These are phyloP conservation scores for Oncorhynchus kisutch DNA, from an alignment of 2,113 vertebrate species.

Conservation along the genomic window DNA sequence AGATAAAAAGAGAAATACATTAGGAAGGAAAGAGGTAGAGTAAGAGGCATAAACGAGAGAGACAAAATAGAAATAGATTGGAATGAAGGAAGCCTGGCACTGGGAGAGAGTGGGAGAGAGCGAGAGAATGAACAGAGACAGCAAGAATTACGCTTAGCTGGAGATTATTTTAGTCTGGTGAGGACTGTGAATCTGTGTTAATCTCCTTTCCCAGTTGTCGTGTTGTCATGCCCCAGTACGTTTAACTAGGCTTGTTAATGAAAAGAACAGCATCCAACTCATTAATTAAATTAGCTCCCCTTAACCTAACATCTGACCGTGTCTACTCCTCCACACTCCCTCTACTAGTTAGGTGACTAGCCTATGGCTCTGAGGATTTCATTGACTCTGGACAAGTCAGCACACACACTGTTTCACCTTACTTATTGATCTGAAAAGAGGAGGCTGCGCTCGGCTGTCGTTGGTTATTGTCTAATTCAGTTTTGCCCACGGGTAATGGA, in stretches of 20 bases:
- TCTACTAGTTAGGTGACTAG: too few species aligned
- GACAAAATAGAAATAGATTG: too few species aligned
- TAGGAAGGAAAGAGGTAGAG: too few species aligned
- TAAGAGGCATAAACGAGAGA: too few species aligned
- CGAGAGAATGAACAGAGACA: neutral
- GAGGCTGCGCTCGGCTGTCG: conserved; percentile 38
- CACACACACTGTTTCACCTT: conserved; percentile 27
- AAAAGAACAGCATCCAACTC: conserved; percentile 64
- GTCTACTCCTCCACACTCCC: conserved; percentile 57
- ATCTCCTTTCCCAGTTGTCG: conserved; percentile 64
- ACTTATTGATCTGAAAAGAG: conserved; percentile 51
- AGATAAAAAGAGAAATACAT: too few species aligned
- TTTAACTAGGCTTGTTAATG: conserved; percentile 70
- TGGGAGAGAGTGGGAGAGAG: neutral
- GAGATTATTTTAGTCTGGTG: too few species aligned
- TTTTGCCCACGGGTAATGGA: conserved; percentile 36
- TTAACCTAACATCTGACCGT: conserved; percentile 66
- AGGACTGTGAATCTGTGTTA: conserved; percentile 63
- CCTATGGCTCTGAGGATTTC: conserved; percentile 54
- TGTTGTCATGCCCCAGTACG: conserved; percentile 63
- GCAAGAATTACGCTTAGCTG: neutral
- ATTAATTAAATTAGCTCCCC: conserved; percentile 71
- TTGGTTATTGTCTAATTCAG: conserved; percentile 49
- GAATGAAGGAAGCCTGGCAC: neutral
- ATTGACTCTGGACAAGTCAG: conserved; percentile 44